phyloP scores from a whole-genome alignment of 2,888 invertebrate species.

The Cyaniris semiargus region DNA sequence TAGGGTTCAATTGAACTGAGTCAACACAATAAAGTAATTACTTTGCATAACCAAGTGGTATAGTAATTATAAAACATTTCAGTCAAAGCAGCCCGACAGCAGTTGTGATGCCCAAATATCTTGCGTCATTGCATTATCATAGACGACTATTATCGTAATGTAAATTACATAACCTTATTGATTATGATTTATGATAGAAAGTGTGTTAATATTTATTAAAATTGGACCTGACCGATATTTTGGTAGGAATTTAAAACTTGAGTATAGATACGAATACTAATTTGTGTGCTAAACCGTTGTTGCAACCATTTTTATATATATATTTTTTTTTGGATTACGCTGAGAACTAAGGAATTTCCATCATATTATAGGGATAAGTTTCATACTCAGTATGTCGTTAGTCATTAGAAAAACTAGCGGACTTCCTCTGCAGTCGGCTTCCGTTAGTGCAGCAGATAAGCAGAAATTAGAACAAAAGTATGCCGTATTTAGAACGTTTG shows the following conservation, averaged over 20 bases:
- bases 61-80: neutral
- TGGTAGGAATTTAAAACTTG: neutral
- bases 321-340: neutral
- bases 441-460: conserved; percentile 15
- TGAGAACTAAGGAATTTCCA: neutral
- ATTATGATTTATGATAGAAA: conserved; percentile 64
- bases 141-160: conserved; percentile 73
- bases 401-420: neutral
- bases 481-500: neutral
- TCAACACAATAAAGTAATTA: conserved; percentile 20
- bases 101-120: conserved; percentile 54
- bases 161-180: conserved; percentile 59
- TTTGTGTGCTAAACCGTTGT: neutral
- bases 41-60: conserved; percentile 25
- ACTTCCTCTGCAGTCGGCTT: conserved; percentile 12
- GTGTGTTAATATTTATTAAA: conserved; percentile 53
- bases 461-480: conserved; percentile 13
- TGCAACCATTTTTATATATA: no score
- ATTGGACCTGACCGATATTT: conserved; percentile 23
- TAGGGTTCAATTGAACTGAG: neutral
- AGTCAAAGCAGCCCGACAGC: conserved; percentile 52
- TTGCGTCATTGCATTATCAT: conserved; percentile 62
- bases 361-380: neutral
- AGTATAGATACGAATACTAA: no score
- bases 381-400: neutral